Conservation (phyloP, 2,113 vertebrate species). For the Irena cyanogastra region DNA sequence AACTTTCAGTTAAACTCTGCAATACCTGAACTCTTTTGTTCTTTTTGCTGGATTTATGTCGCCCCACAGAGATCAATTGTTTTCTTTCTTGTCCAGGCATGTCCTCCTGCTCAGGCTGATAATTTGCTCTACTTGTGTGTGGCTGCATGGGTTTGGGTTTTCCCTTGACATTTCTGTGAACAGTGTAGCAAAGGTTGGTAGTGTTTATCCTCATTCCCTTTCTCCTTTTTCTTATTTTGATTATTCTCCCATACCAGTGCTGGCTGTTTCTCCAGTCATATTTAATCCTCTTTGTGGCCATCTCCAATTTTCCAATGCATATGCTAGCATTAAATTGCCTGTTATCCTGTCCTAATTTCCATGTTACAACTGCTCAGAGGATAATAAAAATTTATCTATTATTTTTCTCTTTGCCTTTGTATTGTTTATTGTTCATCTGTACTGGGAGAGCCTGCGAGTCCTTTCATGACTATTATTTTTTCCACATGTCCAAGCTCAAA, state of each 20-base stretch:
- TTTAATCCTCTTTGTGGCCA: neutral
- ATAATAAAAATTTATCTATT: neutral
- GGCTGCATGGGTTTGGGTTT: constrained; percentile 1
- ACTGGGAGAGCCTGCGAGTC: neutral
- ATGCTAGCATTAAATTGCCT: neutral
- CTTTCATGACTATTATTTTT: constrained; percentile 43
- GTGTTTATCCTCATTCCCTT: neutral
- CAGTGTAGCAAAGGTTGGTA: neutral
- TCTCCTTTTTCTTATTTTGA: neutral
- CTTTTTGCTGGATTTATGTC: neutral
- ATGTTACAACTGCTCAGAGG: neutral
- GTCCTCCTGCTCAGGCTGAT: constrained; percentile 30
- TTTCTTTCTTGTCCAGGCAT: neutral
- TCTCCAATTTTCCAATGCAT: neutral
- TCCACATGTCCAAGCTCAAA: constrained; percentile 42
- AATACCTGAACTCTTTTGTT: neutral
- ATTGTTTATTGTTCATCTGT: neutral
- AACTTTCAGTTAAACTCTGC: neutral
- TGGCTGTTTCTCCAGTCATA: neutral
- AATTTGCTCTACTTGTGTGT: neutral
- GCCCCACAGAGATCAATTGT: neutral
- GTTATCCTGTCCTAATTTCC: neutral
- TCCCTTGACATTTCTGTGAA: constrained; percentile 15
- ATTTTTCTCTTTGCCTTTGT: neutral
- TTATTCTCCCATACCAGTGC: neutral